Evolutionary conservation across 2,797 vertebrate genomes (phyloP).

Genomic region (Sebastiscus albofasciatus): DNA sequence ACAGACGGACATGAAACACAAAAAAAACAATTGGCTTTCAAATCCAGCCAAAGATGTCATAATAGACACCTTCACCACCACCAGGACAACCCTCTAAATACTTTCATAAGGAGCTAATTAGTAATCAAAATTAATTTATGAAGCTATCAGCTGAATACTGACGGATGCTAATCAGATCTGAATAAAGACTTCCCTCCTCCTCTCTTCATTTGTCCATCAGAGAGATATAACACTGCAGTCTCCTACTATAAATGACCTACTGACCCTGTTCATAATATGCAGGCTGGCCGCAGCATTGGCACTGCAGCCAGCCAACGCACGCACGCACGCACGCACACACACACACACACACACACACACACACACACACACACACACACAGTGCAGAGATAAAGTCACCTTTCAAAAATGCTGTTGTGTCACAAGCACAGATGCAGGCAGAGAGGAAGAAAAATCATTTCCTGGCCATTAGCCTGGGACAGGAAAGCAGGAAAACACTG

Average conservation of each 20-base stretch:
- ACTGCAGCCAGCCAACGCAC: conserved; percentile 21
- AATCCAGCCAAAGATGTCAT: background rate
- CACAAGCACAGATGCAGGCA: conserved; percentile 52
- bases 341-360: background rate
- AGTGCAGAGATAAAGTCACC: conserved; percentile 40
- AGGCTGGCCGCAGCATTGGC: conserved; percentile 12
- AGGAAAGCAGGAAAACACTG: conserved; percentile 54
- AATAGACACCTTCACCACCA: conserved; percentile 11
- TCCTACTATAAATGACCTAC: conserved; percentile 63
- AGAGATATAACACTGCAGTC: conserved; percentile 33
- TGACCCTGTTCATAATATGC: conserved; percentile 66
- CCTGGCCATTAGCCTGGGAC: conserved; percentile 51
- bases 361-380: background rate
- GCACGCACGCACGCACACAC: background rate
- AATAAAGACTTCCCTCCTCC: conserved; percentile 24
- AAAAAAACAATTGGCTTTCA: background rate
- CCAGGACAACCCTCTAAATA: conserved; percentile 8
- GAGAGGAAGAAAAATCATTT: conserved; percentile 60
- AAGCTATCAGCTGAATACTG: conserved; percentile 34
- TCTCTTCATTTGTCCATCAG: background rate
- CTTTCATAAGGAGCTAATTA: conserved; percentile 49
- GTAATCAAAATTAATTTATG: conserved; percentile 48
- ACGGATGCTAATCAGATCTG: conserved; percentile 44
- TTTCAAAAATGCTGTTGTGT: conserved; percentile 64
- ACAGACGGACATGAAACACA: background rate